A percentile compares a stretch with the other conserved stretches of the same genome.
phyloP scores from a whole-genome alignment of 1,140 invertebrate species.

The fruit fly (Drosophila melanogaster) region Release_6_plus_ISO1_MT NC_004354.4:15604001-15604500 shows the following conservation, averaged over 20 bases:
- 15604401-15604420: conserved; percentile 57
- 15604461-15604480: conserved; percentile 30
- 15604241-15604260: conserved; percentile 63
- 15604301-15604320: conserved; percentile 28
- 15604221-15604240: conserved; percentile 53
- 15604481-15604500: conserved; percentile 21
- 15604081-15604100: conserved; percentile 79
- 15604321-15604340: conserved; percentile 40
- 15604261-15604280: conserved; percentile 80
- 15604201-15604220: conserved; percentile 52
- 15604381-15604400: conserved; percentile 29
- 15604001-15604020: conserved; percentile 40
- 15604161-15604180: conserved; percentile 83
- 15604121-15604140: conserved; percentile 32
- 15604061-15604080: conserved; percentile 75
- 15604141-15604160: conserved; percentile 64
- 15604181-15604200: conserved; percentile 84
- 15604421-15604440: conserved; percentile 73
- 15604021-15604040: conserved; percentile 16
- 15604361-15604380: conserved; percentile 40
- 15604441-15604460: conserved; percentile 51
- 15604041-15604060: conserved; percentile 36
- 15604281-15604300: conserved; percentile 58
- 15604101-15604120: conserved; percentile 58
- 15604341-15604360: conserved; percentile 53